A percentile compares a stretch with the other conserved stretches of the same genome.
Conservation (phyloP, 2,797 vertebrate genomes). For the Hippocampus kuda region DNA sequence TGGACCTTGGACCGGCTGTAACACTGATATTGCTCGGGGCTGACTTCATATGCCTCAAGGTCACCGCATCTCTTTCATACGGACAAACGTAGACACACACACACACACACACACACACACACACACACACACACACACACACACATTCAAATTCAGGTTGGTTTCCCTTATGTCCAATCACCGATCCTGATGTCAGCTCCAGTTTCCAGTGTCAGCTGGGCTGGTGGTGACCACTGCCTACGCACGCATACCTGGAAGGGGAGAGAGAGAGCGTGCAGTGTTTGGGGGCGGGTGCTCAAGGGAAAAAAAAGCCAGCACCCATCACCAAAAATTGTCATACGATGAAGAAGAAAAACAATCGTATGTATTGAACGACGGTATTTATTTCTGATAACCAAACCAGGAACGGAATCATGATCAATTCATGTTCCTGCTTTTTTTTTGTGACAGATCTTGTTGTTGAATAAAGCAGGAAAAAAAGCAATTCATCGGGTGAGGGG, state of each 20-base stretch:
- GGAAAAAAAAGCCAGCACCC: too few species aligned
- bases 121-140: constrained; percentile 14
- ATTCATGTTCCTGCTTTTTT: too few species aligned
- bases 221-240: constrained; percentile 19
- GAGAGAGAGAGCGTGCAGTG: too few species aligned
- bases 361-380: too few species aligned
- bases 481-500: too few species aligned
- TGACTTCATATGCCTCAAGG: constrained; percentile 51
- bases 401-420: too few species aligned
- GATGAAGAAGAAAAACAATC: too few species aligned
- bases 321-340: too few species aligned
- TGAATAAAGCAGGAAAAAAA: too few species aligned
- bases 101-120: constrained; percentile 15
- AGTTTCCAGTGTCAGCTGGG: constrained; percentile 10
- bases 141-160: constrained; percentile 10
- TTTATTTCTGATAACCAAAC: too few species aligned
- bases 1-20: constrained; percentile 23
- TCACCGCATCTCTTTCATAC: constrained; percentile 18
- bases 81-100: constrained; percentile 14
- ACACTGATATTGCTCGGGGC: constrained; percentile 53
- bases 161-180: constrained; percentile 33
- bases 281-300: too few species aligned
- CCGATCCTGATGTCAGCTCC: constrained; percentile 18
- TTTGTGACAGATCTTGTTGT: too few species aligned
- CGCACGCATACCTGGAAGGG: constrained; percentile 48